Evolutionary conservation across 2,888 invertebrate species (phyloP), one percentile per base, ranked within the genome.

Genomic region (Hirtodrosophila alboralis): DNA sequence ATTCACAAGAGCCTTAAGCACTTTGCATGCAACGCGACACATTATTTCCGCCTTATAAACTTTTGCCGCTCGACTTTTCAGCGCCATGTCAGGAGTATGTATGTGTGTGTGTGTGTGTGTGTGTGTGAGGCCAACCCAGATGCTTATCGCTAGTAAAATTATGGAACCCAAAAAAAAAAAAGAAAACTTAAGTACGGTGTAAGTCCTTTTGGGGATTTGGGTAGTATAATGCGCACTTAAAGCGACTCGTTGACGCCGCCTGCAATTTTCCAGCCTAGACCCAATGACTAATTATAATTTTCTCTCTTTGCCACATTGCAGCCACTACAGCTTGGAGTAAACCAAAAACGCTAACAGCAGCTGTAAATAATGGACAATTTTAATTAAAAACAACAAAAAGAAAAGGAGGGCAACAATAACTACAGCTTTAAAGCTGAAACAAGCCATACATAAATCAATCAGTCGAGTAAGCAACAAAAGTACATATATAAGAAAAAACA

Each of bases 1-100:
- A 37, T 28, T 49, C 52, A 63, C 61, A 62, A 56, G 37, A 36
- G 28, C 47, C 49, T 6, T 10, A 41, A 53, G 53, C 37, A 34
- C 58, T 75, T 75, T 78, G 77, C 78, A 84, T 80, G 78, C 78
- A 70, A 58, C 61, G 80, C 66, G 64, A 67, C 77, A 76, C 74
- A 78, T 84, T 78, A 80, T 78, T 84, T 78, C 81, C 81, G 84
- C 73, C 70, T 76, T 80, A 67, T 80, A 84, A 78, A 84, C 65
- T 79, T 83, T 79, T 53, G 51, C 54, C 59, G 54, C 64, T 68
- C 58, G 79, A 69, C 72, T 80, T 84, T 78, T 76, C 74, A 73
- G 48, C 61, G 56, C 44, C 53, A 36, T 41, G 41, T 70, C 61
- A 75, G 45, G 40, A 37, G 21, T 41, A 21, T 16, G n/a, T 6